Evolutionary conservation across 1,140 invertebrate genomes (phyloP), one percentile per base, ranked within the genome.

Genomic region (Polypedilum pembai): DNA sequence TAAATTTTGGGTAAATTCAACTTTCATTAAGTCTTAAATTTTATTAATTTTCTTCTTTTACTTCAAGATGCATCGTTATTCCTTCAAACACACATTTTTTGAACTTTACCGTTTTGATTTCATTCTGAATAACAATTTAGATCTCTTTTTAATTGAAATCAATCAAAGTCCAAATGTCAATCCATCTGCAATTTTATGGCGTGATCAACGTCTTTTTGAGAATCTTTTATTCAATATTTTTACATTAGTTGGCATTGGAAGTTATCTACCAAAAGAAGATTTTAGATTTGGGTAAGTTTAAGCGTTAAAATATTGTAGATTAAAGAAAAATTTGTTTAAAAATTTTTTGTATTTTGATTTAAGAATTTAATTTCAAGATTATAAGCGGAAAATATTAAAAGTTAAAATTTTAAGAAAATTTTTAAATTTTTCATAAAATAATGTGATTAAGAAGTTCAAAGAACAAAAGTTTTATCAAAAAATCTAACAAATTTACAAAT

Each of bases 91-190:
- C 12, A 69, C 65, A 8, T 69, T 69, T 18, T 69, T 69, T 69
- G 65, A 69, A 21, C 65, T 69, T 69, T 69, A 20, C 18, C 65
- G 65, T 5, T 69, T 69, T 20, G 65, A 69, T 20, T 69, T 69
- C 10, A 69, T 69, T 18, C 65, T 69, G 8, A 21, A 69, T 10
- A 21, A 69, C 10, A 18, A 69, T 7, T 20, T 69, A 18, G 20
- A 69, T 18, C 10, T 69, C 5, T 69, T 69, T 12, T 5, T 69
- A 1, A 69, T 69, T 10, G 65, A 69, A 69, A 20, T 69, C 1
- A 69, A 69, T 20, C 65, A 69, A 69, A 69, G 65, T 20, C 65
- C 65, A 5, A 69, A 69, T 21, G 20, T 69, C 0, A 69, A 69
- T 69, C 65, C 65, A 20, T 69, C 65, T 20, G 17, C 17, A 7